Evolutionary conservation across 2,797 vertebrate genomes (phyloP), one percentile per base, ranked within the genome.

Genomic region (Champsocephalus gunnari): DNA sequence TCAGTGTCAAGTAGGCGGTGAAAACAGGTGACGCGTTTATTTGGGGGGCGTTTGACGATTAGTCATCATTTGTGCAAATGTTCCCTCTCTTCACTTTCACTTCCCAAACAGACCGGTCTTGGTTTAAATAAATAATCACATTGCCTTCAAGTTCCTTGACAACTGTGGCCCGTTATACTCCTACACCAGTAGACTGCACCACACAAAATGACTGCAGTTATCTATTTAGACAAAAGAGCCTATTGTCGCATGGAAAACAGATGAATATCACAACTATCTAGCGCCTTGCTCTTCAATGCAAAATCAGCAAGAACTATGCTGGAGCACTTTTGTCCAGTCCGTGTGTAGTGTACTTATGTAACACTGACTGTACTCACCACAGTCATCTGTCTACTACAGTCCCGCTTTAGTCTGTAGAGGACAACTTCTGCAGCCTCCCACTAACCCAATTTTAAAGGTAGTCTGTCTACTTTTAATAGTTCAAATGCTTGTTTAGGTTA

Each of bases 1-100:
- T 94, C 93, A 92, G 87, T 66, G 87, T 84, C 79, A 88, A 81
- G 92, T 94, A 73, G 92, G 92, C 85, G 91, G 88, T 85, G 82
- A 87, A 81, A 92, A 85, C 85, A 89, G 88, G 87, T 83, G 89
- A 89, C 88, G 86, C 80, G 71, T 92, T 92, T 92, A 88, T 91
- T 88, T 87, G 90, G 49, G 70, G 81, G 86, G 81, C 57, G 49
- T 82, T 78, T 48, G 60, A 38, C 56, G 54, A 88, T 94, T 93
- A 93, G 88, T 94, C 92, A 94, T 87, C 66, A 43, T 86, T 84
- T 81, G 85, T 71, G 79, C 81, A 91, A 88, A 87, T 85, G 81
- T 88, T 87, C 79, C 63, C 61, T 71, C 53, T 67, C 59, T 78
- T 81, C 62, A 51, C 64, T 86, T 74, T 68, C 59, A 57, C 55